These are phyloP conservation scores for Temnothorax rugatulus DNA, from an alignment of 2,888 invertebrate species.

Conservation along the genomic window DNA sequence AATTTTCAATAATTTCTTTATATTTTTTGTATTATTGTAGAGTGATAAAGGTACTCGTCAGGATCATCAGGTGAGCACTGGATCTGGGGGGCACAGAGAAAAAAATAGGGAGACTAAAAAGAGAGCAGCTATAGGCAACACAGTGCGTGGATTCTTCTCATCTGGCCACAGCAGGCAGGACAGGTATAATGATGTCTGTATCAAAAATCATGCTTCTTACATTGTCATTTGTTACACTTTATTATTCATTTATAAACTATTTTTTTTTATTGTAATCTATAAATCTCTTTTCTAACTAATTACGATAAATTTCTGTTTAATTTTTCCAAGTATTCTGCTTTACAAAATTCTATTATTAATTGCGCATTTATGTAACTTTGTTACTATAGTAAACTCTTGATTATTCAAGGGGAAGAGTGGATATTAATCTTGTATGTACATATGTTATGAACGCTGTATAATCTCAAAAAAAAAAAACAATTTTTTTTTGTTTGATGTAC, in stretches of 20 bases:
- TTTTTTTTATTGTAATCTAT: conserved; percentile 58
- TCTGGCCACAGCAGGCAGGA: conserved; percentile 86
- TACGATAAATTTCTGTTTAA: background rate
- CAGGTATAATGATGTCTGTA: conserved; percentile 86
- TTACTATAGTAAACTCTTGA: conserved; percentile 19
- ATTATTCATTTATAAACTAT: conserved; percentile 56
- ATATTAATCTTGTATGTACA: background rate
- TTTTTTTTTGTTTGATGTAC: background rate
- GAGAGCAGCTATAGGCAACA: conserved; percentile 86
- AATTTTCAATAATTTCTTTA: background rate
- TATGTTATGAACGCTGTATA: background rate
- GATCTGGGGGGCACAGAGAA: conserved; percentile 80
- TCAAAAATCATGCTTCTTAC: conserved; percentile 85
- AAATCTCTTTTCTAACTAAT: conserved; percentile 56
- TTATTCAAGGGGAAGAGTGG: background rate
- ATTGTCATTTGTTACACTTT: conserved; percentile 77
- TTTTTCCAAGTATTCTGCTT: conserved; percentile 4
- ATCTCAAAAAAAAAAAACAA: no score
- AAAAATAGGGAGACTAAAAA: conserved; percentile 84
- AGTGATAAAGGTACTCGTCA: conserved; percentile 81
- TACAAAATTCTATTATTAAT: conserved; percentile 33
- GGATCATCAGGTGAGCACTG: conserved; percentile 82
- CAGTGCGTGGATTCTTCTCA: conserved; percentile 85
- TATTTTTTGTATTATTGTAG: conserved; percentile 69
- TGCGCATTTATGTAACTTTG: conserved; percentile 30